Conservation (phyloP, 2,797 vertebrate genomes). For the Anas georgica region DNA sequence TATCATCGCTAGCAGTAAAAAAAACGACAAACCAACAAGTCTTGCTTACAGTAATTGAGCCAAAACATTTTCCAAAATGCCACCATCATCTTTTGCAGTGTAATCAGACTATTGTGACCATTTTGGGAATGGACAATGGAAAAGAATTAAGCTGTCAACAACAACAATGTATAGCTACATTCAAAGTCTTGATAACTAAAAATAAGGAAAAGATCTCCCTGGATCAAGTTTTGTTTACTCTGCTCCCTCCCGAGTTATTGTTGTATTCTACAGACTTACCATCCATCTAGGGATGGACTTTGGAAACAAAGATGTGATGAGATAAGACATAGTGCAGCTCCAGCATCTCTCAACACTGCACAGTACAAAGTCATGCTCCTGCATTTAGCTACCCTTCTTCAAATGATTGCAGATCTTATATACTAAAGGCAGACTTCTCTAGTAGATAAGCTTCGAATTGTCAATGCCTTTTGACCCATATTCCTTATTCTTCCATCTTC, state of each 20-base stretch:
- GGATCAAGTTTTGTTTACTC: not conserved
- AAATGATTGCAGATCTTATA: not conserved
- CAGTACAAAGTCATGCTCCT: not conserved
- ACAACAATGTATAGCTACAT: no score
- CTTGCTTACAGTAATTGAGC: not conserved
- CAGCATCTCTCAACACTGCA: not conserved
- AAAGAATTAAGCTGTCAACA: not conserved
- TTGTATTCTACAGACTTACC: not conserved
- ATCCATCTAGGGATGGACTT: not conserved
- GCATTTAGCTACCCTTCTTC: not conserved
- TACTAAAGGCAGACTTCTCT: not conserved
- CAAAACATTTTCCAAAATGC: not conserved
- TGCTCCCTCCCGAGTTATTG: rapidly evolving
- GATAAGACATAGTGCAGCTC: not conserved
- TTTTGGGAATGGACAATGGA: not conserved
- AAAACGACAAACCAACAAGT: not conserved
- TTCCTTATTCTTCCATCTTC: not conserved
- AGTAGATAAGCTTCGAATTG: not conserved
- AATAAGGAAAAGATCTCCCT: not conserved
- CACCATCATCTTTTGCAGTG: not conserved
- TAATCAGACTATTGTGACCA: not conserved
- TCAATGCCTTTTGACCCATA: not conserved
- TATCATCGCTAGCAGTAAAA: not conserved
- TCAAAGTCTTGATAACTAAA: not conserved
- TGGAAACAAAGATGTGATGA: not conserved